These are phyloP conservation scores for Pipistrellus kuhlii DNA, from an alignment of 2,797 vertebrate genomes.

Conservation along the genomic window DNA sequence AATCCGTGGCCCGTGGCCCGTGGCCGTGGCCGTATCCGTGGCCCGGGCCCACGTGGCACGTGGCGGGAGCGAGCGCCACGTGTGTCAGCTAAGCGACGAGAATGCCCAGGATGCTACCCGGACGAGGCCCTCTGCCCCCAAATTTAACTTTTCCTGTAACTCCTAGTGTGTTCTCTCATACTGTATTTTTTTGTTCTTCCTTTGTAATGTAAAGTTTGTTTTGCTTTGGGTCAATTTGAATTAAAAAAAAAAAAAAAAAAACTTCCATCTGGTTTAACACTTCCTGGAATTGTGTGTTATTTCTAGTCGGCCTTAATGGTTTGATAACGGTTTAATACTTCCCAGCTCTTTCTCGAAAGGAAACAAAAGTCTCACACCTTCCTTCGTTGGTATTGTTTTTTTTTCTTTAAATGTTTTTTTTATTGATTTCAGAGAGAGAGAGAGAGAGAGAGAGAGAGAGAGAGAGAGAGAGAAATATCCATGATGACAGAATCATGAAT, in stretches of 20 bases:
- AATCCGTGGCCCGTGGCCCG: slow-evolving; percentile 73
- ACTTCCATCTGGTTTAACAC: slow-evolving; percentile 84
- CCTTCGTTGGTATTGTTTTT: not conserved
- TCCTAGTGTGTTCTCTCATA: slow-evolving; percentile 83
- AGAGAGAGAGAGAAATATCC: not conserved
- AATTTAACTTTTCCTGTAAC: slow-evolving; percentile 83
- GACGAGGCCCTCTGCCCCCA: slow-evolving; percentile 78
- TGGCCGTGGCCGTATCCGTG: slow-evolving; percentile 61
- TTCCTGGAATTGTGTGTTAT: slow-evolving; percentile 82
- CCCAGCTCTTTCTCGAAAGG: not conserved
- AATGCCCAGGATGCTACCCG: slow-evolving; percentile 55
- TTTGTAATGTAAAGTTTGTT: slow-evolving; percentile 89
- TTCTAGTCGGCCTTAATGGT: slow-evolving; percentile 74
- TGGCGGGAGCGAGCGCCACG: slow-evolving; percentile 6
- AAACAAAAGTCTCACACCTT: not conserved
- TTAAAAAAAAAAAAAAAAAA: slow-evolving; percentile 84
- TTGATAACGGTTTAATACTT: not conserved
- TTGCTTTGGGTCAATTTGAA: slow-evolving; percentile 87
- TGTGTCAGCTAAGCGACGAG: slow-evolving; percentile 69
- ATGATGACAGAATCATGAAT: not conserved
- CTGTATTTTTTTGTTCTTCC: slow-evolving; percentile 89
- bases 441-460: not conserved
- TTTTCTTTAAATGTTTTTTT: not conserved
- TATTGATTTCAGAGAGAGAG: not conserved
- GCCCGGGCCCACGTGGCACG: slow-evolving; percentile 71